Conservation (phyloP, 2,888 invertebrate species). For the Agrotis puta region DNA sequence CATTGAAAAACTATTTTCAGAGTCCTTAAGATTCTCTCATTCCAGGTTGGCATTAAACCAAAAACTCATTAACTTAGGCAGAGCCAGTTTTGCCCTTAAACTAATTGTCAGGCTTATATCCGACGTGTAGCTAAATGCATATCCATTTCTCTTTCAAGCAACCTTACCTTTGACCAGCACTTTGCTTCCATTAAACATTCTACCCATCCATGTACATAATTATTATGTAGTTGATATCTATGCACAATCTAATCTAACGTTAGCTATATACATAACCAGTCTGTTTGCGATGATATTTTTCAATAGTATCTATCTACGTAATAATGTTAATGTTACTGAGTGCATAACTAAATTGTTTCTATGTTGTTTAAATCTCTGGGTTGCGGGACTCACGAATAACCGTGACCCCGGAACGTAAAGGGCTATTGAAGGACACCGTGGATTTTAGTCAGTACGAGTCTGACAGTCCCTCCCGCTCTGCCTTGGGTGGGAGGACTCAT, state of each 20-base stretch:
- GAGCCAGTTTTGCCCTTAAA: background rate
- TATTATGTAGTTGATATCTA: background rate
- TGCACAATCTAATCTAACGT: conserved; percentile 38
- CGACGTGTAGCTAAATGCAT: background rate
- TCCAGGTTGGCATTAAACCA: background rate
- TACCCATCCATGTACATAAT: background rate
- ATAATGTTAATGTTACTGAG: conserved; percentile 16
- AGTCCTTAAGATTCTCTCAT: background rate
- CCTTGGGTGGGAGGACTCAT: too few relatives aligned
- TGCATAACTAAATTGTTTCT: background rate
- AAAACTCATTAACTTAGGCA: background rate
- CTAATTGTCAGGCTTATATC: background rate
- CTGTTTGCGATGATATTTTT: conserved; percentile 2
- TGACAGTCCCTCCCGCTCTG: too few relatives aligned
- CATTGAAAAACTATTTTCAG: background rate
- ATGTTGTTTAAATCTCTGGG: too few relatives aligned
- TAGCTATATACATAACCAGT: conserved; percentile 21
- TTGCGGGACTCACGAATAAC: too few relatives aligned
- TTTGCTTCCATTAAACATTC: background rate
- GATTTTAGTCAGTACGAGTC: too few relatives aligned
- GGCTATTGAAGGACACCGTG: too few relatives aligned
- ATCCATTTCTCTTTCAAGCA: background rate
- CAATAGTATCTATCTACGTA: conserved; percentile 8
- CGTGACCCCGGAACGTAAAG: too few relatives aligned
- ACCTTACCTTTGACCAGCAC: conserved; percentile 2